A percentile compares a stretch with the other conserved stretches of the same genome.
Evolutionary conservation across 2,888 invertebrate species (phyloP).

Genomic region (Lasioglossum leucozonium): DNA sequence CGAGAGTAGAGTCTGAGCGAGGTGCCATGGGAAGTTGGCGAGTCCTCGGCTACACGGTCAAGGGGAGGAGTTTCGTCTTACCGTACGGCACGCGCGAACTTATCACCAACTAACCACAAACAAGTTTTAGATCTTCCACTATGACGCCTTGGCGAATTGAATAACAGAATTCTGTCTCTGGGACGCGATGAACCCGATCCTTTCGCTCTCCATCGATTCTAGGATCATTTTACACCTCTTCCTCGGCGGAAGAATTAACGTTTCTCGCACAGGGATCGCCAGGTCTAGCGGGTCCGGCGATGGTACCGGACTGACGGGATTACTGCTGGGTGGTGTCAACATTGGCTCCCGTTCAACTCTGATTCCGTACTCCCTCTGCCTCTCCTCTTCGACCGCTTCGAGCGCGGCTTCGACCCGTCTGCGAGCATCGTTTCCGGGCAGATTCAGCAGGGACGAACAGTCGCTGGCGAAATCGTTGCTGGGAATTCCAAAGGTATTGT

Average conservation of each 20-base stretch:
- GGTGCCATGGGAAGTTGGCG: background rate
- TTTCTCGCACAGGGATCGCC: slow-evolving; percentile 86
- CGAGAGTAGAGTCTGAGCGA: background rate
- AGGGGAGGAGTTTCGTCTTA: slow-evolving; percentile 18
- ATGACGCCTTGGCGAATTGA: slow-evolving; percentile 91
- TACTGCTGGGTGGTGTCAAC: slow-evolving; percentile 87
- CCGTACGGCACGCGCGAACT: slow-evolving; percentile 6
- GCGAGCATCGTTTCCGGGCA: slow-evolving; percentile 86
- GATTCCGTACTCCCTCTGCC: slow-evolving; percentile 73
- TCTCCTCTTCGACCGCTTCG: slow-evolving; percentile 86
- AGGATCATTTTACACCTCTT: slow-evolving; percentile 92
- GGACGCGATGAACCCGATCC: slow-evolving; percentile 77
- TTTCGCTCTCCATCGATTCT: slow-evolving; percentile 87
- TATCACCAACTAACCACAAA: slow-evolving; percentile 24
- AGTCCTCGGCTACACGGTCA: background rate
- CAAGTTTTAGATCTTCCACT: slow-evolving; percentile 42
- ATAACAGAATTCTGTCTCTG: slow-evolving; percentile 90
- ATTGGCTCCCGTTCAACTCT: slow-evolving; percentile 79
- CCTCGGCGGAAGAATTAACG: slow-evolving; percentile 90
- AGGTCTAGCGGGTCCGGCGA: slow-evolving; percentile 86
- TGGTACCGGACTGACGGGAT: slow-evolving; percentile 86
- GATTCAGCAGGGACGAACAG: slow-evolving; percentile 76
- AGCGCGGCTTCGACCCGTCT: slow-evolving; percentile 88
- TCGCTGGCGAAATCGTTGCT: slow-evolving; percentile 50
- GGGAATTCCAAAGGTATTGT: slow-evolving; percentile 53